A percentile compares a stretch with the other conserved stretches of the same genome.
Conservation (phyloP, 2,888 invertebrate genomes). For the Pachydiplax longipennis region DNA sequence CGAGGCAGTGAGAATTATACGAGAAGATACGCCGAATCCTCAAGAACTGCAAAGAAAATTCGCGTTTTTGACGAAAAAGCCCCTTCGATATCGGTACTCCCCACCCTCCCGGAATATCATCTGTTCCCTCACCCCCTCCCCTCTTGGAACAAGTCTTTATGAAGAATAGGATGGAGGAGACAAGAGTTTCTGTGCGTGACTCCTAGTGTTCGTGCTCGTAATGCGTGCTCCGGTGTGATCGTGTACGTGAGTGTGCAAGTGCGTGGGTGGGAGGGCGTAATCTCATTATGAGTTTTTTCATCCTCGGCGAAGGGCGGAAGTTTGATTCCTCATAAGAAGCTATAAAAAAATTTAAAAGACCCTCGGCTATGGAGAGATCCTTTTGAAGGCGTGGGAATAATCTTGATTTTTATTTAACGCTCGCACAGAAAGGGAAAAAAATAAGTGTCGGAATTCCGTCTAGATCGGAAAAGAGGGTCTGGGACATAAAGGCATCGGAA, state of each 20-base stretch:
- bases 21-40: too few species aligned
- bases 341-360: background rate
- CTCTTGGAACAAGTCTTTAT: background rate
- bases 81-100: background rate
- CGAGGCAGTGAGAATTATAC: background rate
- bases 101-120: background rate
- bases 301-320: background rate
- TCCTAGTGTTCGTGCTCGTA: background rate
- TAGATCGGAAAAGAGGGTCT: background rate
- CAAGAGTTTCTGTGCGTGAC: slow-evolving; percentile 18
- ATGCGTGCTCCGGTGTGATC: slow-evolving; percentile 4
- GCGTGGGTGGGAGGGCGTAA: slow-evolving; percentile 37
- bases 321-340: background rate
- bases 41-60: background rate
- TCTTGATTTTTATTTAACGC: slow-evolving; percentile 2
- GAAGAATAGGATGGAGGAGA: background rate
- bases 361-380: background rate
- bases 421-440: background rate
- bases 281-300: background rate
- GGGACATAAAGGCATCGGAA: background rate
- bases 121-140: background rate
- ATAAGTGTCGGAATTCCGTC: background rate
- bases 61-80: background rate
- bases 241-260: slow-evolving; percentile 20
- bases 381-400: slow-evolving; percentile 26